Conservation (phyloP, 2,888 invertebrate genomes). For the Amblyjoppa proteus region DNA sequence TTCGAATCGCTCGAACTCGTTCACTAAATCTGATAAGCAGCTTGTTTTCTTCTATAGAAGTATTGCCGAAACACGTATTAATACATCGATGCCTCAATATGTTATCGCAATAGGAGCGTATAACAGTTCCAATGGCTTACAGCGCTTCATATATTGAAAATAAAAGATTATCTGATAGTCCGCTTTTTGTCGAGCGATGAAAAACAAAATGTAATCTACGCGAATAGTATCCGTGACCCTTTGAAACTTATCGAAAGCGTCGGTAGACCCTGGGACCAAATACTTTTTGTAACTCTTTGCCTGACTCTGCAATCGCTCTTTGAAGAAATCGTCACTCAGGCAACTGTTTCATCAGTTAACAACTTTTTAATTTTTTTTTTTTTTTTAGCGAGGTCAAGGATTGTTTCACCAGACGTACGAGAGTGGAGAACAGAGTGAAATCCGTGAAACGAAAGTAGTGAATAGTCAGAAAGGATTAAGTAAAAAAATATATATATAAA, state of each 20-base stretch:
- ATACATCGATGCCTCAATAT: constrained; percentile 1
- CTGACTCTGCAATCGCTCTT: not conserved
- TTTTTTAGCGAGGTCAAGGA: not conserved
- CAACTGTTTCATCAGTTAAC: not conserved
- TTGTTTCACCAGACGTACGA: not conserved
- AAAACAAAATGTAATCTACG: not conserved
- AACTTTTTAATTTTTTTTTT: not conserved
- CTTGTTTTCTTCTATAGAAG: constrained; percentile 7
- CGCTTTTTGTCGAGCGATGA: not conserved
- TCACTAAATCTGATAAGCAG: constrained; percentile 43
- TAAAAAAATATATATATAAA: constrained; percentile 18
- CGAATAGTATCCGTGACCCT: not conserved
- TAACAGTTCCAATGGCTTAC: constrained; percentile 1
- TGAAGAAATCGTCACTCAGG: not conserved
- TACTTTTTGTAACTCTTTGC: not conserved
- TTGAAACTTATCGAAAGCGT: not conserved
- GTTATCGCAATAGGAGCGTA: not conserved
- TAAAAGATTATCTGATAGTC: not conserved
- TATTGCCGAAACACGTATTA: constrained; percentile 26
- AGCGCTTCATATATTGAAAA: not conserved
- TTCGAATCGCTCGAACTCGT: constrained; percentile 33
- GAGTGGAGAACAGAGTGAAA: not conserved
- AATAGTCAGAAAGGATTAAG: constrained; percentile 10
- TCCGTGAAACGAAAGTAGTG: not conserved
- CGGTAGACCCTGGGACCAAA: not conserved